These are phyloP conservation scores for Acanthurus tractus DNA, from an alignment of 2,797 vertebrate species.

Conservation along the genomic window DNA sequence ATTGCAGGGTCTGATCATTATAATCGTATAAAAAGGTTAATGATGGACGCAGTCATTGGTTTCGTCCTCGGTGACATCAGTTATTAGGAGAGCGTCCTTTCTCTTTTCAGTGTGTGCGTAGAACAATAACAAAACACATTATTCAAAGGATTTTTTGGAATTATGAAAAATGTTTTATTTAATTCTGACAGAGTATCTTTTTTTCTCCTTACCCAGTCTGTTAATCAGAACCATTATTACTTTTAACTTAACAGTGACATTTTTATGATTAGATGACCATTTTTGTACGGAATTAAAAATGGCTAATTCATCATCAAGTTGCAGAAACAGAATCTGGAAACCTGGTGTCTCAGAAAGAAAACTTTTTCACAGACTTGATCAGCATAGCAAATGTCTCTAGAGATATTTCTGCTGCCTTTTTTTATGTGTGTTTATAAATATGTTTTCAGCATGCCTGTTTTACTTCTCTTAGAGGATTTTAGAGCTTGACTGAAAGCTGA, in stretches of 20 bases:
- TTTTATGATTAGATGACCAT: neutral
- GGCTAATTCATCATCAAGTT: neutral
- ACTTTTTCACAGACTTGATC: slow-evolving; percentile 19
- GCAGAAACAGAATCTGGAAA: neutral
- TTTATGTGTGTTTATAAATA: slow-evolving; percentile 15
- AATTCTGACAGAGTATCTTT: neutral
- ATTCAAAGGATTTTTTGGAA: neutral
- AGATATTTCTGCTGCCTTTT: slow-evolving; percentile 28
- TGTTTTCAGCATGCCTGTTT: slow-evolving; percentile 7
- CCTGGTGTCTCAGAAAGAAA: slow-evolving; percentile 2
- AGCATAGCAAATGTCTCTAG: slow-evolving; percentile 27
- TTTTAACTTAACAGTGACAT: neutral
- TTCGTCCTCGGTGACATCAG: neutral
- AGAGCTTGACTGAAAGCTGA: neutral
- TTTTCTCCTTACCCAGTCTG: neutral
- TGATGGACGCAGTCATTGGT: slow-evolving; percentile 25
- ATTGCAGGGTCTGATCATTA: slow-evolving; percentile 66
- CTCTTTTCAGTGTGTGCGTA: neutral
- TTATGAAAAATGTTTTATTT: neutral
- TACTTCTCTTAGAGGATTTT: neutral
- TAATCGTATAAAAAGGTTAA: slow-evolving; percentile 72
- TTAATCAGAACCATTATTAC: neutral
- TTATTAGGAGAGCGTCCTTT: neutral
- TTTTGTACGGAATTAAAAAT: neutral
- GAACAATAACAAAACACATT: neutral